Conservation (phyloP, 2,888 invertebrate genomes). For the Drosophila lacicola region DNA sequence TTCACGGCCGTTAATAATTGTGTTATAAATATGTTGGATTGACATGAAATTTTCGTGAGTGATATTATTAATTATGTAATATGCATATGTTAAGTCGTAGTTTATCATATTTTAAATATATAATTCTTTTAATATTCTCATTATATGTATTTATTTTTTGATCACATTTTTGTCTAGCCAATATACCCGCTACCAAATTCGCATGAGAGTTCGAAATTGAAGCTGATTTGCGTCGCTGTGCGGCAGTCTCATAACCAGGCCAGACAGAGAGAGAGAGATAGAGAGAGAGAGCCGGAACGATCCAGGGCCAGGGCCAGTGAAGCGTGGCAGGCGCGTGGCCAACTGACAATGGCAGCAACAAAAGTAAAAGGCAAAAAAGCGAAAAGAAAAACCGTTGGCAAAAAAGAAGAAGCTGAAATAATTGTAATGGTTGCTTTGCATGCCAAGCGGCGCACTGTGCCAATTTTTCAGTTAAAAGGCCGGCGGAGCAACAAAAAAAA, state of each 20-base stretch:
- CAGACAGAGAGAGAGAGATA: not conserved
- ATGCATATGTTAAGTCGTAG: too few relatives aligned
- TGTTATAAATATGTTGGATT: too few relatives aligned
- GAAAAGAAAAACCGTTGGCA: slow-evolving; percentile 13
- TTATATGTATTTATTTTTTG: not conserved
- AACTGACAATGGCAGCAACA: slow-evolving; percentile 72
- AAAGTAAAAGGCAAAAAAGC: slow-evolving; percentile 41
- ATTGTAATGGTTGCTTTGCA: slow-evolving; percentile 75
- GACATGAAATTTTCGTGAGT: too few relatives aligned
- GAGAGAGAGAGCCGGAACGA: not conserved
- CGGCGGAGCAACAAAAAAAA: slow-evolving; percentile 11
- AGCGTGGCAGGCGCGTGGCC: slow-evolving; percentile 74
- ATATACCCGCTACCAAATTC: slow-evolving; percentile 20
- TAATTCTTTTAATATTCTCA: not conserved
- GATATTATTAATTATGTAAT: too few relatives aligned
- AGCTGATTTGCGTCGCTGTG: slow-evolving; percentile 63
- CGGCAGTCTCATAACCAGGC: slow-evolving; percentile 53
- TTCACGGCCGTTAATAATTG: too few relatives aligned
- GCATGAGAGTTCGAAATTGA: slow-evolving; percentile 33
- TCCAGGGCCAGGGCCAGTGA: slow-evolving; percentile 47
- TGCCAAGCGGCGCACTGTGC: slow-evolving; percentile 73
- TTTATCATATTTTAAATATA: too few relatives aligned
- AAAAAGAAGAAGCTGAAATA: slow-evolving; percentile 39
- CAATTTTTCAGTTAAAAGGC: slow-evolving; percentile 78
- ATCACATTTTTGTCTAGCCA: not conserved